Percentiles rank a stretch among this genome's conserved stretches.
phyloP scores from a whole-genome alignment of 2,113 vertebrate species.

The Phaetusa simplex region DNA sequence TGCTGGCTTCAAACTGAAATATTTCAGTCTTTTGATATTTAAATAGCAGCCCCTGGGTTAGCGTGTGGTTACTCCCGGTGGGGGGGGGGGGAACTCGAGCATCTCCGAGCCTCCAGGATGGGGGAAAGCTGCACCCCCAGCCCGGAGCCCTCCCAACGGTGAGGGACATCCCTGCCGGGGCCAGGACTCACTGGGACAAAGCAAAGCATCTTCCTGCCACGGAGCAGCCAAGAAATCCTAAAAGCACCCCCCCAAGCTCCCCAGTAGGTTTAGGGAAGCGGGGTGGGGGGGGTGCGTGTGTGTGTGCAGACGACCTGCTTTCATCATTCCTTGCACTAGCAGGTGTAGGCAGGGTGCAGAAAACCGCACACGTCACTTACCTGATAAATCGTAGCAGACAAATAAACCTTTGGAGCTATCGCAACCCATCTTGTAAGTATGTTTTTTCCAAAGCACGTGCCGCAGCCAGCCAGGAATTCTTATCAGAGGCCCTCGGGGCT shows the following conservation, averaged over 20 bases:
- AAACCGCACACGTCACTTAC: neutral
- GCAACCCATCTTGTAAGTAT: slow-evolving; percentile 25
- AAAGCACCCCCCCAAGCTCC: neutral
- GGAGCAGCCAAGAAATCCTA: neutral
- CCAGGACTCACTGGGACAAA: neutral
- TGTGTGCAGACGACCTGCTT: neutral
- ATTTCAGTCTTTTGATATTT: neutral
- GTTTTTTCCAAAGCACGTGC: neutral
- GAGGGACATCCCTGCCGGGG: neutral
- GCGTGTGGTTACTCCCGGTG: fast-evolving
- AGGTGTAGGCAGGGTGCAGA: neutral
- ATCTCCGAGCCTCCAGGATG: neutral
- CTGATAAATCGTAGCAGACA: slow-evolving; percentile 53
- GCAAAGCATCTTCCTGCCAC: neutral
- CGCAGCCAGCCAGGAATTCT: fast-evolving
- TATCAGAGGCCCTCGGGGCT: neutral
- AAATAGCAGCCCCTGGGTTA: neutral
- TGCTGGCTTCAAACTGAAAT: neutral
- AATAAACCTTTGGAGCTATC: slow-evolving; percentile 72
- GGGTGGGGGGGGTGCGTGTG: neutral
- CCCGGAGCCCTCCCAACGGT: neutral
- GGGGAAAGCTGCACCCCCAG: neutral
- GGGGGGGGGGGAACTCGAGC: neutral
- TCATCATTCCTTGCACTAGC: neutral
- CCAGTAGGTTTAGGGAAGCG: neutral